These are phyloP conservation scores for Dipodomys stephensi DNA, from an alignment of 2,113 vertebrate species.

Conservation along the genomic window DNA sequence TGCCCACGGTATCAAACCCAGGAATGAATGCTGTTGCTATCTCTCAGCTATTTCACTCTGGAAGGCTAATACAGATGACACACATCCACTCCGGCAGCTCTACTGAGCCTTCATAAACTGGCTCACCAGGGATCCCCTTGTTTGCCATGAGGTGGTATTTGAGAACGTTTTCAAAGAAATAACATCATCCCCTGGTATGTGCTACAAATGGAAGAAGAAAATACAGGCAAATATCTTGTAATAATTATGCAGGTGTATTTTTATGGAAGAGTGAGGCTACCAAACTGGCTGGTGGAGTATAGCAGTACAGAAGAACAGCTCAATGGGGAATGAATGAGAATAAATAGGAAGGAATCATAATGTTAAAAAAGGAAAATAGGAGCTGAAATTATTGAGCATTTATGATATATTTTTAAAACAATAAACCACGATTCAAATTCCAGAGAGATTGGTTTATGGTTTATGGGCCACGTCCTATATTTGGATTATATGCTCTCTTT, in stretches of 20 bases:
- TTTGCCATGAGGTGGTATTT: neutral
- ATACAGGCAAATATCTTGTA: neutral
- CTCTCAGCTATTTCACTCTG: rapidly evolving
- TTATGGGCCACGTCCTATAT: constrained; percentile 39
- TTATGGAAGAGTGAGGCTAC: neutral
- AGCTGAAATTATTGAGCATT: constrained; percentile 21
- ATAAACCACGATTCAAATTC: constrained; percentile 40
- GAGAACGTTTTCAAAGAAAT: neutral
- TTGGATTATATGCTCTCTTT: constrained; percentile 50
- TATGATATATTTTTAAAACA: constrained; percentile 61
- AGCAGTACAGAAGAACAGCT: neutral
- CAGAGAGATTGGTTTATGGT: constrained; percentile 45
- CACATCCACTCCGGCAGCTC: neutral
- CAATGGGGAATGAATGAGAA: neutral
- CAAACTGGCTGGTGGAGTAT: neutral
- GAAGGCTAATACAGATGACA: neutral
- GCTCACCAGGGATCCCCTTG: neutral
- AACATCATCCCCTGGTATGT: neutral
- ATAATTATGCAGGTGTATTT: neutral
- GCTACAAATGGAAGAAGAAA: neutral
- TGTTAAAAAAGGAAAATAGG: constrained; percentile 2
- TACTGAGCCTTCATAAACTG: neutral
- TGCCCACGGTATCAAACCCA: neutral
- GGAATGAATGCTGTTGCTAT: neutral
- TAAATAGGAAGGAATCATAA: neutral